These are phyloP conservation scores for Gymnoscopelus braueri DNA, from an alignment of 2,797 vertebrate species.

Conservation along the genomic window DNA sequence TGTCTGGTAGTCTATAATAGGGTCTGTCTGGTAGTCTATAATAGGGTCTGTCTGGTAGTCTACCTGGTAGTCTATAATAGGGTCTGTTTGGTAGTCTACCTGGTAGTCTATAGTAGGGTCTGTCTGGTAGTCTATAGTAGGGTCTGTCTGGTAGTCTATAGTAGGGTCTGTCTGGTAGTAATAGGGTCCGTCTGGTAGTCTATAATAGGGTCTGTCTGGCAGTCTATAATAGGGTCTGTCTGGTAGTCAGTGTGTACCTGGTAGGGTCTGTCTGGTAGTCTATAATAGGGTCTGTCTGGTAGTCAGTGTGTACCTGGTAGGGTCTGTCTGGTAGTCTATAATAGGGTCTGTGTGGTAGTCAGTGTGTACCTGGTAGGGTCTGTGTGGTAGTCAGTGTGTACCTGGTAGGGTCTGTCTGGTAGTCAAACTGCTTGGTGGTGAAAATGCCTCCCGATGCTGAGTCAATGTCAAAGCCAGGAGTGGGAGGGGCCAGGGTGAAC, in stretches of 20 bases:
- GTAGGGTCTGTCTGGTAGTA: too few relatives aligned
- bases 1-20: constrained; percentile 27
- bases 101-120: too few relatives aligned
- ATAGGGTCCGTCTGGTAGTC: too few relatives aligned
- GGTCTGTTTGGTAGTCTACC: constrained; percentile 37
- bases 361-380: too few relatives aligned
- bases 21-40: constrained; percentile 28
- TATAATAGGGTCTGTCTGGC: too few relatives aligned
- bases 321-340: background rate
- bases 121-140: constrained; percentile 26
- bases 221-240: too few relatives aligned
- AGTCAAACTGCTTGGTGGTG: constrained; percentile 32
- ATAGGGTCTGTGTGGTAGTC: too few relatives aligned
- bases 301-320: background rate
- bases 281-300: too few relatives aligned
- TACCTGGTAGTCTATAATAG: too few relatives aligned
- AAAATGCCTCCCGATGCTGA: constrained; percentile 23
- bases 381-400: constrained; percentile 1
- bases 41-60: constrained; percentile 31
- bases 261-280: background rate
- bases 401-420: constrained; percentile 33
- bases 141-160: background rate
- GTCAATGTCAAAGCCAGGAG: constrained; percentile 25
- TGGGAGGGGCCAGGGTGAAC: constrained; percentile 28
- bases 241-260: background rate